Evolutionary conservation across 2,797 vertebrate species (phyloP), one percentile per base, ranked within the genome.

Genomic region (Gallinago nigripennis): DNA sequence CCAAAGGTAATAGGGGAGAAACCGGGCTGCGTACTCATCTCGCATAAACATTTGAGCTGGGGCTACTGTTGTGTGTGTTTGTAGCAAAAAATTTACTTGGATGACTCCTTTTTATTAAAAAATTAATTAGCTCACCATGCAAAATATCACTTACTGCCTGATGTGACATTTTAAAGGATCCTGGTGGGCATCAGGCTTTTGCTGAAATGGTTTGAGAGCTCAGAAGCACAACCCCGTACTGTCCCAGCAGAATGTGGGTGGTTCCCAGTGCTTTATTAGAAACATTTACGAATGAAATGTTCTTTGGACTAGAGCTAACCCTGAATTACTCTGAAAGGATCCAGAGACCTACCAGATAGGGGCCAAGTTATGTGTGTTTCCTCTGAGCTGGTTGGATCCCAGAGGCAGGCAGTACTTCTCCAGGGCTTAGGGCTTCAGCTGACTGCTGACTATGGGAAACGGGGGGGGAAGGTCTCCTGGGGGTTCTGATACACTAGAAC

Each of bases 211-310:
- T 92, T 90, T 63, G 53, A 77, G 64, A 41, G 35, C 82, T 86
- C 51, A 63, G 82, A 79, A 91, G 61, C 39, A 72, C 35, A 86
- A 82, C 37, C 54, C 43, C 28, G 0, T 57, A 8, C 46, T 46
- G 41, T 71, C 75, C 83, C 78, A 71, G 85, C 43, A 91, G 91
- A 72, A 56, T 53, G 63, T 60, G 95, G 51, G 85, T 89, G 76
- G 87, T 83, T 94, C 79, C 80, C 41, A 82, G 50, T 33, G 48
- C 87, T 96, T 94, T 95, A 95, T 95, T 91, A 79, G 88, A 94
- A 90, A 64, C 82, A 90, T 39, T 70, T 76, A 94, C 7, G 0
- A 83, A 77, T 84, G 25, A 92, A 87, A 75, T 68, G 53, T 86
- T 72, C 85, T 64, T 86, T 90, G 70, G 81, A 86, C 56, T 73